Evolutionary conservation across 2,888 invertebrate genomes (phyloP).

Genomic region (Plemyria rubiginata): DNA sequence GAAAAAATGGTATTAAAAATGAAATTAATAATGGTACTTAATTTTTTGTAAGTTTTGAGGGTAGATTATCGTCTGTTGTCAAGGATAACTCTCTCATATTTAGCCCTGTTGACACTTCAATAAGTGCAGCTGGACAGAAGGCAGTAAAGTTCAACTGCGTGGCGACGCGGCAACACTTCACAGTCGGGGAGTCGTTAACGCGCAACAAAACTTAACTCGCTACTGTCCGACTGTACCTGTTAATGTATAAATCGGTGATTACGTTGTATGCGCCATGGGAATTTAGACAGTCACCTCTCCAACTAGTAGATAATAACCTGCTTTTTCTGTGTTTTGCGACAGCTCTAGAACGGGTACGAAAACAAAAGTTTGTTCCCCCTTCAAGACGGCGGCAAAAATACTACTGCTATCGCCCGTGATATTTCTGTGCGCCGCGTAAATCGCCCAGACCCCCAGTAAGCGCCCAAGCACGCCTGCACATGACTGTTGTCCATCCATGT

Average conservation of each 20-base stretch:
- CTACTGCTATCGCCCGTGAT: slow-evolving; percentile 90
- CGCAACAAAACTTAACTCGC: background rate
- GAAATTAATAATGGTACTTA: no score
- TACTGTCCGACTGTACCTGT: background rate
- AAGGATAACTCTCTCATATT: background rate
- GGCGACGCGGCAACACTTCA: background rate
- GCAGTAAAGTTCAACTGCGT: no score
- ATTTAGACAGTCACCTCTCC: slow-evolving; percentile 27
- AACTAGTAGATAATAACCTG: slow-evolving; percentile 42
- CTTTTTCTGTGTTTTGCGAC: slow-evolving; percentile 80
- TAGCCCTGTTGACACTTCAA: background rate
- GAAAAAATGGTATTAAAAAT: no score
- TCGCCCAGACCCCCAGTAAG: slow-evolving; percentile 70
- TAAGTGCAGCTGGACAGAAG: background rate
- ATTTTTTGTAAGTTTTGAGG: background rate
- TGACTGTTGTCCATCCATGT: slow-evolving; percentile 62
- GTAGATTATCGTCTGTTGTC: background rate
- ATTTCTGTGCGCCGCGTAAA: slow-evolving; percentile 90
- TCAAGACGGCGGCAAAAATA: slow-evolving; percentile 91
- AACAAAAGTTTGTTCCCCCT: slow-evolving; percentile 89
- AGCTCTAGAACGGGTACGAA: slow-evolving; percentile 86
- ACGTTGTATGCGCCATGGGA: slow-evolving; percentile 32
- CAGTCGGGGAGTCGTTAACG: background rate
- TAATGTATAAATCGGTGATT: background rate
- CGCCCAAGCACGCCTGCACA: slow-evolving; percentile 71